A percentile compares a stretch with the other conserved stretches of the same genome.
Conservation (phyloP, 2,888 invertebrate genomes). For the Sminthurides aquaticus region DNA sequence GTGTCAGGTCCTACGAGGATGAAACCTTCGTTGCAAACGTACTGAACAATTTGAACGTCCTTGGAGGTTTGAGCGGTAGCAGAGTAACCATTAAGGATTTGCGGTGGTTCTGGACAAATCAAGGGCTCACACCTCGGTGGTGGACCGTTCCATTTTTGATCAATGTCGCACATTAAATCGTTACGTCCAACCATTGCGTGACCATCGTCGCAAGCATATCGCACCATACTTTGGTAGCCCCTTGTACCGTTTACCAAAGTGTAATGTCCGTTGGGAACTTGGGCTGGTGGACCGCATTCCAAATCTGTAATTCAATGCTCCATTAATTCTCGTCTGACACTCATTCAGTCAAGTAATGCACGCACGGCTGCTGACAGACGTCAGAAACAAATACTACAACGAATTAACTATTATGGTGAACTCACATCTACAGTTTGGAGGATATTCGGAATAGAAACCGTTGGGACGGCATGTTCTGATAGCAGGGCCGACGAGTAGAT, state of each 20-base stretch:
- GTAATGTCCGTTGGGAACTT: conserved; percentile 73
- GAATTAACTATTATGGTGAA: conserved; percentile 31
- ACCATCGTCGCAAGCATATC: conserved; percentile 73
- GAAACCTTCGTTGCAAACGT: conserved; percentile 64
- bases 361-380: no score
- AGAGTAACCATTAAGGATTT: conserved; percentile 55
- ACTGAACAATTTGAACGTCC: conserved; percentile 62
- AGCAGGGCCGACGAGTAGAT: conserved; percentile 76
- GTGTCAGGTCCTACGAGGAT: conserved; percentile 60
- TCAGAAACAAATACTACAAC: not conserved
- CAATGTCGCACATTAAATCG: conserved; percentile 70
- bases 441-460: conserved; percentile 88
- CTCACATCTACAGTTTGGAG: conserved; percentile 87
- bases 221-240: conserved; percentile 76
- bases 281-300: conserved; percentile 82
- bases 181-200: conserved; percentile 77
- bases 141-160: conserved; percentile 61
- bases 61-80: conserved; percentile 42
- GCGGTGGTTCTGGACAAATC: conserved; percentile 62
- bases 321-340: no score
- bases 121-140: conserved; percentile 80
- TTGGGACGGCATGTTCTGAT: conserved; percentile 77
- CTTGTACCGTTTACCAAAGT: conserved; percentile 74
- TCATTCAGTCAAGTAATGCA: no score
- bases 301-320: no score